Percentiles rank a stretch among this genome's conserved stretches.
Evolutionary conservation across 2,888 invertebrate genomes (phyloP).

Genomic region (Malacosoma neustria): DNA sequence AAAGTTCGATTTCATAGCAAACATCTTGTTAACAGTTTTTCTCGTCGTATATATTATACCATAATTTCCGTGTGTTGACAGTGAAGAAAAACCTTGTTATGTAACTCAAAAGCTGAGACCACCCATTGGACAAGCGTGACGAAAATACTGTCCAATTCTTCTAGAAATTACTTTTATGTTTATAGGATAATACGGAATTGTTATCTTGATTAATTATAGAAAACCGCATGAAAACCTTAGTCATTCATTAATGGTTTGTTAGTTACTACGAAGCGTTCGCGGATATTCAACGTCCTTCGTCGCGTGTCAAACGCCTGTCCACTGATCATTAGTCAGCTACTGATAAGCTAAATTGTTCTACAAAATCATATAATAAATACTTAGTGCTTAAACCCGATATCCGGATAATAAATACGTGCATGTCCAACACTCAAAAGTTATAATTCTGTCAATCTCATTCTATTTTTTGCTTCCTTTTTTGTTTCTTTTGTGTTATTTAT

Average conservation of each 20-base stretch:
- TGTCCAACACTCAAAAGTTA: not conserved
- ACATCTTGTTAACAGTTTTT: no score
- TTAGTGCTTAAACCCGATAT: slow-evolving; percentile 10
- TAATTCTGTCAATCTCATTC: not conserved
- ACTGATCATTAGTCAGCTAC: slow-evolving; percentile 28
- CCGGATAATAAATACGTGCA: slow-evolving; percentile 14
- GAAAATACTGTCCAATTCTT: no score
- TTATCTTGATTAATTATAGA: no score
- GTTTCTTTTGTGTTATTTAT: not conserved
- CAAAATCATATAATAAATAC: slow-evolving; percentile 9
- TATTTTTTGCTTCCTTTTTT: not conserved
- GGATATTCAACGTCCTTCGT: slow-evolving; percentile 35
- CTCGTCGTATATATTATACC: no score
- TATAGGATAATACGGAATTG: slow-evolving; percentile 42
- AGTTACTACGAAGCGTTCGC: slow-evolving; percentile 52
- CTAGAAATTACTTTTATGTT: no score
- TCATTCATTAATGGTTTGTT: slow-evolving; percentile 46
- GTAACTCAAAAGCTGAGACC: no score
- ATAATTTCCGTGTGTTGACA: no score
- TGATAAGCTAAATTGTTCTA: slow-evolving; percentile 19
- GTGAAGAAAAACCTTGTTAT: no score
- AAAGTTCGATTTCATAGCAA: no score
- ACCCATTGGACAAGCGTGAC: no score
- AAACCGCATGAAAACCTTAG: no score
- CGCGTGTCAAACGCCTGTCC: slow-evolving; percentile 27